Evolutionary conservation across 64 coral and sea anemone genomes (phyloP).

Genomic region (Montipora cactus): DNA sequence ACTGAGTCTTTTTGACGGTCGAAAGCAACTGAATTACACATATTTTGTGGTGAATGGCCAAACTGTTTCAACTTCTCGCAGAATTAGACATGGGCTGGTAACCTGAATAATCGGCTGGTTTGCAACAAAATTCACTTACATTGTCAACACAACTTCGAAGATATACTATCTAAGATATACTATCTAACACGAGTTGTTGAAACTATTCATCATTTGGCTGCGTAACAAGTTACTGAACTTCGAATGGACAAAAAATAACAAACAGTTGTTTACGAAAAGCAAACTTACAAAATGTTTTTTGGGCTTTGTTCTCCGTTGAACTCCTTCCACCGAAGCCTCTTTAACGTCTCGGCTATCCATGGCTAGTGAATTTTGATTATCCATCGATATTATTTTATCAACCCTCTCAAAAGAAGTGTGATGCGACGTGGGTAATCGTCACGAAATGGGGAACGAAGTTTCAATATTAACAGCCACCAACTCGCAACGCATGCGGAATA

Average conservation of each 20-base stretch:
- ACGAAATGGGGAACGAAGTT: not conserved
- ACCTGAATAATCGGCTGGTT: too few species aligned
- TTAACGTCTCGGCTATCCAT: conserved; percentile 33
- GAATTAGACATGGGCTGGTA: too few species aligned
- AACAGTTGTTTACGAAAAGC: not conserved
- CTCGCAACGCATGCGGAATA: conserved; percentile 9
- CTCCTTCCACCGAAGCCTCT: conserved; percentile 30
- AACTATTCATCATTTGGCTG: not conserved
- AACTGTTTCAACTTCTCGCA: too few species aligned
- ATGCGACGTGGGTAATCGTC: not conserved
- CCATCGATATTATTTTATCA: not conserved
- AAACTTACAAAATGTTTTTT: conserved; percentile 58
- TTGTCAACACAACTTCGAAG: too few species aligned
- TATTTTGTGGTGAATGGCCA: too few species aligned
- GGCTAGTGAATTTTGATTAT: not conserved
- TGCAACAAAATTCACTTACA: too few species aligned
- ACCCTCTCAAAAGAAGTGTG: not conserved
- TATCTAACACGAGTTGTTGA: too few species aligned
- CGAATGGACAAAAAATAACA: not conserved
- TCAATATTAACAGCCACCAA: not conserved
- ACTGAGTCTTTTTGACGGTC: too few species aligned
- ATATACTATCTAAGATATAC: too few species aligned
- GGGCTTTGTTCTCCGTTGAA: conserved; percentile 7
- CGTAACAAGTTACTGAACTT: not conserved
- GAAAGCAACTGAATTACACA: too few species aligned